These are phyloP conservation scores for Hydropsyche betteni DNA, from an alignment of 2,888 invertebrate species.

Conservation along the genomic window DNA sequence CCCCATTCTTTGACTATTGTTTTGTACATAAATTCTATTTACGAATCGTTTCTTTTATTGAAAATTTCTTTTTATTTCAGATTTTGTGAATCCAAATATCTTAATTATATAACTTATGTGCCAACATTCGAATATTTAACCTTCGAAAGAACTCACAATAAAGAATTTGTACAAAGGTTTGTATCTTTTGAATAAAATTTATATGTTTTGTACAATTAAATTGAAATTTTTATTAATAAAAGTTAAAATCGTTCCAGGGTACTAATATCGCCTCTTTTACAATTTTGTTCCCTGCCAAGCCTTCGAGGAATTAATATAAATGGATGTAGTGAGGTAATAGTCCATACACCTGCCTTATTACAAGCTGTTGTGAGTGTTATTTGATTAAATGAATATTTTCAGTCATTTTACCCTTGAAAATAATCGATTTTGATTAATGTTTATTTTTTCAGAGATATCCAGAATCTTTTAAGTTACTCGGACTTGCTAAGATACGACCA, in stretches of 20 bases:
- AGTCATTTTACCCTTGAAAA: no score
- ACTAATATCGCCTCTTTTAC: constrained; percentile 43
- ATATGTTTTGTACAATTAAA: neutral
- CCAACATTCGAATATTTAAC: constrained; percentile 52
- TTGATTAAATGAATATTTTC: no score
- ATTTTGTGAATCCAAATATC: constrained; percentile 58
- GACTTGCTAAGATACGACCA: constrained; percentile 45
- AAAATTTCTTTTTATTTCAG: constrained; percentile 55
- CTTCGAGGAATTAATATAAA: constrained; percentile 46
- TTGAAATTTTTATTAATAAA: no score
- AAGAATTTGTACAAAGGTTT: constrained; percentile 38
- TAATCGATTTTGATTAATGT: neutral
- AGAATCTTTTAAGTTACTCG: constrained; percentile 41
- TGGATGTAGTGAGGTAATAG: constrained; percentile 47
- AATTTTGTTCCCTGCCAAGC: constrained; percentile 43
- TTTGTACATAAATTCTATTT: no score
- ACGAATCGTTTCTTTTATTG: no score
- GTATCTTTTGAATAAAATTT: neutral
- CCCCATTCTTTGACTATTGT: no score
- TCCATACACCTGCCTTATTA: constrained; percentile 42
- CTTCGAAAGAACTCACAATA: constrained; percentile 46
- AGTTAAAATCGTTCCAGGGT: constrained; percentile 33
- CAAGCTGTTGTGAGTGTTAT: constrained; percentile 46
- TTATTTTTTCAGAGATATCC: constrained; percentile 38
- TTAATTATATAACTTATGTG: constrained; percentile 59